Conservation (phyloP, 2,797 vertebrate species). For the Denticeps clupeoides region DNA sequence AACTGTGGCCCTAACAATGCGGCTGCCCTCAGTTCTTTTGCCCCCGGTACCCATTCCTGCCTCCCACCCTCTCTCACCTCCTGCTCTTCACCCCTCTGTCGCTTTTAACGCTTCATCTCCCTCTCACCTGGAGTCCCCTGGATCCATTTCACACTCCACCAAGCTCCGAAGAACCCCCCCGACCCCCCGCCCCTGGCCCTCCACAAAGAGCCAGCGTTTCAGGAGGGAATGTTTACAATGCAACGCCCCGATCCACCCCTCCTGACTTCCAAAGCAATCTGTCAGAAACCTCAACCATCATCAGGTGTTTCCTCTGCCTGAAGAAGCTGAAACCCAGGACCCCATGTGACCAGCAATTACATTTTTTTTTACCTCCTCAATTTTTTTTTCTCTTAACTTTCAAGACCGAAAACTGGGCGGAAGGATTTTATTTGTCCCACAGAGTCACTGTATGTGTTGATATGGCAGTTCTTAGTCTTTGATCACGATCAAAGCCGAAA, state of each 20-base stretch:
- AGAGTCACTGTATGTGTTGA: slow-evolving; percentile 4
- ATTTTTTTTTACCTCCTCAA: too few species aligned
- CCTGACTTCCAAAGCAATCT: neutral
- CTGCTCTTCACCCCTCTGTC: neutral
- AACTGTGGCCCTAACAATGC: neutral
- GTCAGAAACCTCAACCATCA: neutral
- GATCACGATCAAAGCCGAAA: slow-evolving; percentile 33
- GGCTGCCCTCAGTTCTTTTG: neutral
- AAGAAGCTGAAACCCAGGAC: neutral
- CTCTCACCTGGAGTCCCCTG: slow-evolving; percentile 19
- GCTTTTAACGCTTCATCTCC: slow-evolving; percentile 8
- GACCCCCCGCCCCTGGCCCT: too few species aligned
- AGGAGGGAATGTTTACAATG: slow-evolving; percentile 10
- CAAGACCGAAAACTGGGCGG: neutral
- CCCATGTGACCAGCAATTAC: neutral
- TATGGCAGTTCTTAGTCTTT: slow-evolving; percentile 22
- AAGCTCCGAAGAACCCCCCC: neutral
- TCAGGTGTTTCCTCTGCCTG: neutral
- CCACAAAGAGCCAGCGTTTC: neutral
- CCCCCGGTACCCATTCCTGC: slow-evolving; percentile 1
- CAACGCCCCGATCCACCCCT: too few species aligned
- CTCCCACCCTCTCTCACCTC: slow-evolving; percentile 1
- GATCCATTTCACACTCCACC: slow-evolving; percentile 25
- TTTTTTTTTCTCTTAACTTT: neutral
- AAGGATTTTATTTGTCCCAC: neutral